Conservation (phyloP, 35 echinoderm and acorn worm species). For the Ophiothrix spiculata region DNA sequence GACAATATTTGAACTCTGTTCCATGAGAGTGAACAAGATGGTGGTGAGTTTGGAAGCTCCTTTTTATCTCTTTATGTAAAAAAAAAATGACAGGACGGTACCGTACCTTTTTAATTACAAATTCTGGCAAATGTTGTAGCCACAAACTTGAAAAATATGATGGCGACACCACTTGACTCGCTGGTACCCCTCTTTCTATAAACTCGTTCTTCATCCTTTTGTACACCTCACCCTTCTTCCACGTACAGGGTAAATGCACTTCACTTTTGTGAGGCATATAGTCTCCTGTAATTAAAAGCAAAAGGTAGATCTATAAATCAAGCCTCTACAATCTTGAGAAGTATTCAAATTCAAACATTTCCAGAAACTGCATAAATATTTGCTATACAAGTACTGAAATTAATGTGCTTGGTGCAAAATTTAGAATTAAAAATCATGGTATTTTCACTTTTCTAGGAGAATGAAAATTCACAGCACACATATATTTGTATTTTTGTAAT, state of each 20-base stretch:
- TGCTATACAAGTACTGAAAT: too few species aligned
- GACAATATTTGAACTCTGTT: not conserved
- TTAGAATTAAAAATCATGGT: not conserved
- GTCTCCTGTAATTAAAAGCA: not conserved
- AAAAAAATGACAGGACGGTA: not conserved
- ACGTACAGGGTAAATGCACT: constrained; percentile 13
- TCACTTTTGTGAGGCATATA: constrained; percentile 10
- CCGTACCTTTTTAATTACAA: constrained; percentile 13
- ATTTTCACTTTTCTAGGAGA: not conserved
- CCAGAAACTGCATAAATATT: not conserved
- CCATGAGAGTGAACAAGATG: not conserved
- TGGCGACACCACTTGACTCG: not conserved
- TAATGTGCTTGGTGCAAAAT: not conserved
- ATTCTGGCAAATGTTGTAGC: constrained; percentile 15
- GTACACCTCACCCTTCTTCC: not conserved
- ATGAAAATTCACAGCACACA: not conserved
- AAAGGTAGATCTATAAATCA: not conserved
- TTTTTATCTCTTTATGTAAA: not conserved
- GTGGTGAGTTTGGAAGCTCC: not conserved
- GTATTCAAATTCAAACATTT: not conserved
- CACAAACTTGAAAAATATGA: constrained; percentile 2
- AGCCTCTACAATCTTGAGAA: not conserved
- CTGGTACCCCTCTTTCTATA: not conserved
- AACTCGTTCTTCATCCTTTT: not conserved
- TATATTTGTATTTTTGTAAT: not conserved